These are phyloP conservation scores for Drusus annulatus DNA, from an alignment of 1,140 invertebrate species.

Conservation along the genomic window DNA sequence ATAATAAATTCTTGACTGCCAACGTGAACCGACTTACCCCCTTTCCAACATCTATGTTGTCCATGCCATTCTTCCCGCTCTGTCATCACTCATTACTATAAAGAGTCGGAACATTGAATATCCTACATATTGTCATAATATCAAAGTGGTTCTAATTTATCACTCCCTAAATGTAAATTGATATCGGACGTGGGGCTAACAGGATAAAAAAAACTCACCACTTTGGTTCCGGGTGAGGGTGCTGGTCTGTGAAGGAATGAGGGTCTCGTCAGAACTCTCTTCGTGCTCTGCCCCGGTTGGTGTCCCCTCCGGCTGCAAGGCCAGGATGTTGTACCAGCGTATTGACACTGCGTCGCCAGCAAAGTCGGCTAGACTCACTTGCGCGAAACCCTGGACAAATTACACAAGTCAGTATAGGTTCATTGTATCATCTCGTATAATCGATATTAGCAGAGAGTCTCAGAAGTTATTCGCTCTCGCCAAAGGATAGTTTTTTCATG, in stretches of 20 bases:
- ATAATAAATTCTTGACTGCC: too few species aligned
- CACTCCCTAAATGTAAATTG: too few species aligned
- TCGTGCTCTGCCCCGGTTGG: slow-evolving; percentile 73
- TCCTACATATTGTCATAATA: too few species aligned
- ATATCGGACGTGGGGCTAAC: too few species aligned
- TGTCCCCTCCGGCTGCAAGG: slow-evolving; percentile 74
- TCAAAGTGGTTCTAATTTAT: too few species aligned
- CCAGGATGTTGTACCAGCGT: slow-evolving; percentile 96
- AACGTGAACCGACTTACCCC: too few species aligned
- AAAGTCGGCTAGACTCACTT: slow-evolving; percentile 96
- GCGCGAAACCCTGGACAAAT: slow-evolving; percentile 87
- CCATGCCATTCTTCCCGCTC: too few species aligned
- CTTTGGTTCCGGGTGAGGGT: slow-evolving; percentile 94
- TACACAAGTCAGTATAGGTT: too few species aligned
- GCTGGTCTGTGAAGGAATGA: slow-evolving; percentile 96
- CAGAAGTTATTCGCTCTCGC: slow-evolving; percentile 66
- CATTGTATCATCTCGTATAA: not conserved
- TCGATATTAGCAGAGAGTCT: slow-evolving; percentile 17
- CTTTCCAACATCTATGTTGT: too few species aligned
- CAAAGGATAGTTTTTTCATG: slow-evolving; percentile 65
- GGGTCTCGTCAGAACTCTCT: slow-evolving; percentile 96
- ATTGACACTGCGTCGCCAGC: slow-evolving; percentile 84
- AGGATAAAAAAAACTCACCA: slow-evolving; percentile 8
- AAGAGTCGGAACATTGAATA: too few species aligned
- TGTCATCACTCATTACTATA: too few species aligned